A percentile compares a stretch with the other conserved stretches of the same genome.
Conservation (phyloP, 2,888 invertebrate genomes). For the Epinotia ramella region DNA sequence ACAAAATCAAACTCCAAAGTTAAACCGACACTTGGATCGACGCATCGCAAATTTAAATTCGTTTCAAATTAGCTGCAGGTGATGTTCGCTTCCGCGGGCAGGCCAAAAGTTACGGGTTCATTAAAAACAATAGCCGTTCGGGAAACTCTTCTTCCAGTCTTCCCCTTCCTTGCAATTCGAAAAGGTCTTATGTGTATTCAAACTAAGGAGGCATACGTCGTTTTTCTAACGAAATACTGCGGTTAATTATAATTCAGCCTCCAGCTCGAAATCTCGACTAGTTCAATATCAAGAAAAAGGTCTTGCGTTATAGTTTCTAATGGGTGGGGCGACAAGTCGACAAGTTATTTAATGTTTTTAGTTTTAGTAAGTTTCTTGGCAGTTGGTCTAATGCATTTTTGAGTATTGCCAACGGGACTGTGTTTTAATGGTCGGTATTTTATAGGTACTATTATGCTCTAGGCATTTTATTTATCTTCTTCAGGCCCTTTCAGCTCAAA, state of each 20-base stretch:
- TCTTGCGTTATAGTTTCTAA: slow-evolving; percentile 42
- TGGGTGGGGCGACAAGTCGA: slow-evolving; percentile 46
- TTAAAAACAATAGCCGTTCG: slow-evolving; percentile 69
- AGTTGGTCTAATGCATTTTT: slow-evolving; percentile 12
- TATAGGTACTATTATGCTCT: background rate
- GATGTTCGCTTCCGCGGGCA: slow-evolving; percentile 53
- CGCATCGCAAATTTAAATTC: slow-evolving; percentile 48
- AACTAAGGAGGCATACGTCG: background rate
- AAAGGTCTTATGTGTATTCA: background rate
- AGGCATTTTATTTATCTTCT: background rate
- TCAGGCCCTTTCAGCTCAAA: background rate
- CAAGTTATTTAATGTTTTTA: slow-evolving; percentile 46
- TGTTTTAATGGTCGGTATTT: background rate
- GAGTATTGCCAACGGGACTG: background rate
- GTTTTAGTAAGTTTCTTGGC: slow-evolving; percentile 7
- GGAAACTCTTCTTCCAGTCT: slow-evolving; percentile 59
- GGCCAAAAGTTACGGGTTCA: slow-evolving; percentile 63
- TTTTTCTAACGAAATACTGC: slow-evolving; percentile 37
- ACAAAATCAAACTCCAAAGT: slow-evolving; percentile 24
- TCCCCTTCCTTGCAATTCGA: background rate
- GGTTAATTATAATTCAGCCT: slow-evolving; percentile 70
- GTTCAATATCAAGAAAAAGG: slow-evolving; percentile 55
- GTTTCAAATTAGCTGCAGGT: slow-evolving; percentile 64
- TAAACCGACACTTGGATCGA: slow-evolving; percentile 54
- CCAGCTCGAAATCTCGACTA: slow-evolving; percentile 57